These are phyloP conservation scores for Trichoplusia ni DNA, from an alignment of 1,140 invertebrate genomes.

Conservation along the genomic window DNA sequence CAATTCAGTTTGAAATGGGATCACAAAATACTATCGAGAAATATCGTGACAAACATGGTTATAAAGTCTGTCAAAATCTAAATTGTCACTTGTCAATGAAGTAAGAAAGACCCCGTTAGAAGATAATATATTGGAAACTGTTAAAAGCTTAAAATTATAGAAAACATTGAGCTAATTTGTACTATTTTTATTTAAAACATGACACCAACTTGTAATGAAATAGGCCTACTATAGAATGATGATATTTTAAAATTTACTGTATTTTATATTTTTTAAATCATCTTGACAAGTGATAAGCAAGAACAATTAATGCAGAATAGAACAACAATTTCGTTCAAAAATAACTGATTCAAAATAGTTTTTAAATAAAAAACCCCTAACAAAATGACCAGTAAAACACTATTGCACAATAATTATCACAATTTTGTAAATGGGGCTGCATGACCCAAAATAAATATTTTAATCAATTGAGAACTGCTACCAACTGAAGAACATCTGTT, in stretches of 20 bases:
- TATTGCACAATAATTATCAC: too few relatives aligned
- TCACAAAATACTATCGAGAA: slow-evolving; percentile 61
- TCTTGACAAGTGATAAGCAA: background rate
- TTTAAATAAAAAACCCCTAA: too few relatives aligned
- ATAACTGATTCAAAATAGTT: too few relatives aligned
- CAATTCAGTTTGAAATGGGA: slow-evolving; percentile 59
- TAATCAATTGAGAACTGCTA: background rate
- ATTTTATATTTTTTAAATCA: background rate
- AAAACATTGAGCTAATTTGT: background rate
- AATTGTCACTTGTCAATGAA: slow-evolving; percentile 18
- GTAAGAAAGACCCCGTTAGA: background rate
- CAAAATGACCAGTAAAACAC: too few relatives aligned
- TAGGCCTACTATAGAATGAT: too few relatives aligned
- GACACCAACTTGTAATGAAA: too few relatives aligned
- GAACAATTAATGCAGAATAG: too few relatives aligned
- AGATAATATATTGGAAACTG: background rate
- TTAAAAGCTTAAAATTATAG: background rate
- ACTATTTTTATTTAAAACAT: too few relatives aligned
- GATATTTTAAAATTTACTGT: too few relatives aligned
- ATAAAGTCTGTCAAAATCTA: slow-evolving; percentile 66
- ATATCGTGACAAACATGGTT: slow-evolving; percentile 74
- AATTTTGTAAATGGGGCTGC: too few relatives aligned
- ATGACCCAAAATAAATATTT: too few relatives aligned
- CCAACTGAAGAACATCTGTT: background rate
- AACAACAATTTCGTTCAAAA: too few relatives aligned